Base-by-base conservation (phyloP, 1,140 invertebrate species). In the Anthonomus grandis region DNA sequence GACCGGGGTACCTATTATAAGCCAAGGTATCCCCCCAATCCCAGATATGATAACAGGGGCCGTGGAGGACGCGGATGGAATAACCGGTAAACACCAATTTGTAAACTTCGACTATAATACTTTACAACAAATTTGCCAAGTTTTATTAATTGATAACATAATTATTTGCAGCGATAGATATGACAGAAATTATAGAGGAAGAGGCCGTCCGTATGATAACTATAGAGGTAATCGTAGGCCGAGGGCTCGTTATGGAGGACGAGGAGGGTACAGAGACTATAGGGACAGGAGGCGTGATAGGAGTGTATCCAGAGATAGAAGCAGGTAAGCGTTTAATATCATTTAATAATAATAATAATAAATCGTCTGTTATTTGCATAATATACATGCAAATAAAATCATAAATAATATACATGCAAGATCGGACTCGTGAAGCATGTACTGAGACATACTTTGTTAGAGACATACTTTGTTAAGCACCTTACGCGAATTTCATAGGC, bases 1-100 rank as follows among this genome's bases (percentile, higher is more conserved):
- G 84, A 86, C 63, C 78, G 86, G 12, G 86, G 86, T 36, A 88
- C 86, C 0, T 88, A 88, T 66, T 88, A 88, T 71, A 84, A 86
- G 59, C 85, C 86, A 0, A 76, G 86, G 19, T 88, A 87, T 77
- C 83, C 68, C 77, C 84, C 68, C 47, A 66, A 68, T 36, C 70
- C 74, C 12, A 77, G 74, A 45, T 79, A 76, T 36, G 77, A 78
- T 64, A 74, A 75, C 6, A 75, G 74, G 63, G 50, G 79, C 58
- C 75, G 79, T 67, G 76, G 79, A 23, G 68, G 68, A 10, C 74
- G 76, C 6, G 72, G 80, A 12, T 70, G 77, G 53, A 77, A 81
- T 63, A 72, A 78, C 34, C 75, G 78, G 18, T 56, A 42, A 39
- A 17, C 31, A 13, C 15, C 15, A 12, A n/a, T n/a, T n/a, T n/a